Conservation (phyloP, 2,113 vertebrate species). For the Lipophrys pholis region DNA sequence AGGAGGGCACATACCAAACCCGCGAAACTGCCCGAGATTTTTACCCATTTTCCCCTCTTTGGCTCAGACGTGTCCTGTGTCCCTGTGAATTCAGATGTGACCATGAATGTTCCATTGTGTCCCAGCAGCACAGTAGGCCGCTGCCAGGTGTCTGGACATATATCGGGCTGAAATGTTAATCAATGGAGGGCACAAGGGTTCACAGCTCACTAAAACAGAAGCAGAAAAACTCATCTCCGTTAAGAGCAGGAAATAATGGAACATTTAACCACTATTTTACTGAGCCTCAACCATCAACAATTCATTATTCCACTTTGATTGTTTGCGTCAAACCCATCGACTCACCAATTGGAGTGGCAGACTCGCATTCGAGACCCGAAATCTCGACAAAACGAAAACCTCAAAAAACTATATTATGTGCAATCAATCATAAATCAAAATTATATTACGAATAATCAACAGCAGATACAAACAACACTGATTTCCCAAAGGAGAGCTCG, state of each 20-base stretch:
- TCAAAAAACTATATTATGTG: conserved; percentile 18
- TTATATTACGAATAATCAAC: conserved; percentile 68
- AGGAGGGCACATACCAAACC: conserved; percentile 67
- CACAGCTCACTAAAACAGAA: not conserved
- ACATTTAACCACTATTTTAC: too few relatives aligned
- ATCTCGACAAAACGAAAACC: conserved; percentile 2
- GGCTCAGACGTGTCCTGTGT: conserved; percentile 24
- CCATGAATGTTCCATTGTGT: conserved; percentile 69
- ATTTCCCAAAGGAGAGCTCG: conserved; percentile 76
- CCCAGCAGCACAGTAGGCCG: conserved; percentile 52
- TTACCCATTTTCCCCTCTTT: conserved; percentile 29
- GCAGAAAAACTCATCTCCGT: not conserved
- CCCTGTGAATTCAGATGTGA: conserved; percentile 60
- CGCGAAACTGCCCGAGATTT: conserved; percentile 32
- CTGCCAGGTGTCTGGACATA: conserved; percentile 37
- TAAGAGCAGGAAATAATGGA: too few relatives aligned
- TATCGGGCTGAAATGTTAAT: conserved; percentile 39
- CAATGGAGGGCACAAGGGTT: conserved; percentile 4
- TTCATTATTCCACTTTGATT: not conserved
- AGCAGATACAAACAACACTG: conserved; percentile 72
- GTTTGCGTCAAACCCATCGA: not conserved
- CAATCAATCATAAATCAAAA: conserved; percentile 64
- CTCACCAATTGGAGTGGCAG: not conserved
- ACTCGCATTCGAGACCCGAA: not conserved
- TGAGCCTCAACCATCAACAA: not conserved